A percentile compares a stretch with the other conserved stretches of the same genome.
phyloP scores from a whole-genome alignment of 2,888 invertebrate species.

The Pseudolycoriella hygida region DNA sequence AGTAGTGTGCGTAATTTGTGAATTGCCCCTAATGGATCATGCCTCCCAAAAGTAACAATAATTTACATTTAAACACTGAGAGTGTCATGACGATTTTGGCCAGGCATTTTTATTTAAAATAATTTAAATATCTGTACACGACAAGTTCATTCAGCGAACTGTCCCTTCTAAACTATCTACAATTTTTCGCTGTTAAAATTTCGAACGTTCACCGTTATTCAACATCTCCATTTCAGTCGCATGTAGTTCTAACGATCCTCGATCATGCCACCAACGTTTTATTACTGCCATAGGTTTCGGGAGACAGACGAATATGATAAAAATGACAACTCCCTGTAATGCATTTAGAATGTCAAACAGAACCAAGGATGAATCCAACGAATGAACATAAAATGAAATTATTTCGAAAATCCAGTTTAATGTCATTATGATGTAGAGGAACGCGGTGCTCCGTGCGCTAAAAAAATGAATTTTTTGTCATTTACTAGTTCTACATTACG shows the following conservation, averaged over 20 bases:
- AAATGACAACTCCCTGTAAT: constrained; percentile 48
- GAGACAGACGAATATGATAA: constrained; percentile 40
- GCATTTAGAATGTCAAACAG: constrained; percentile 51
- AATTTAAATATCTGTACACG: too few relatives aligned
- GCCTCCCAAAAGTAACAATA: too few relatives aligned
- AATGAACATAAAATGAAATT: constrained; percentile 33
- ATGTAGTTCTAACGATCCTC: constrained; percentile 20
- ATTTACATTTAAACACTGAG: too few relatives aligned
- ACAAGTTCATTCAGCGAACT: too few relatives aligned
- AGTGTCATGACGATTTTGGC: too few relatives aligned
- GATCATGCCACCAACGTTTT: constrained; percentile 26
- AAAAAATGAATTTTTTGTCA: constrained; percentile 4
- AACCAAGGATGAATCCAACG: constrained; percentile 28
- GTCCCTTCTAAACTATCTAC: too few relatives aligned
- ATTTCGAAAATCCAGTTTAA: constrained; percentile 54
- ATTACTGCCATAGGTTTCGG: constrained; percentile 22
- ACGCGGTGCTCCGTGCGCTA: constrained; percentile 24
- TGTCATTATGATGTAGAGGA: constrained; percentile 47
- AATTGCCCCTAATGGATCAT: too few relatives aligned
- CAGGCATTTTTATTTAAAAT: too few relatives aligned
- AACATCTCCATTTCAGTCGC: constrained; percentile 12
- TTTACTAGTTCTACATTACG: not conserved
- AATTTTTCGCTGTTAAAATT: too few relatives aligned
- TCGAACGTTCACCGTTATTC: constrained; percentile 11
- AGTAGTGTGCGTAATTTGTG: too few relatives aligned